These are phyloP conservation scores for Nematostella vectensis DNA, from an alignment of 92 coral and sea anemone genomes.

Conservation along the genomic window DNA sequence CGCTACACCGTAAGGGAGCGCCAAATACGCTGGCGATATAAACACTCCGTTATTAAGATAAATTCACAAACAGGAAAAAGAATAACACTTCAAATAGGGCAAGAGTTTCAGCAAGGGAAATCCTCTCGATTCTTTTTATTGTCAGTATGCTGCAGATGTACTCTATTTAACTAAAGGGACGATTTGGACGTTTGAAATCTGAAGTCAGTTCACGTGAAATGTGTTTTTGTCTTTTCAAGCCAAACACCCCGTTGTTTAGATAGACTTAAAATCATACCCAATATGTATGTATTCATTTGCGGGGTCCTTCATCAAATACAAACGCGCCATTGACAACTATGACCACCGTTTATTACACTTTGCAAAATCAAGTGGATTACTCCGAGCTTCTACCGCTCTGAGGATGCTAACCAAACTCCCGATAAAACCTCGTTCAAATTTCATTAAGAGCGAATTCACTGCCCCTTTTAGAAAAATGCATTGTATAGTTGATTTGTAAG, in stretches of 20 bases:
- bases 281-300: constrained; percentile 20
- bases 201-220: constrained; percentile 40
- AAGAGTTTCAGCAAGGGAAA: too few relatives aligned
- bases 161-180: too few relatives aligned
- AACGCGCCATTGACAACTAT: constrained; percentile 4
- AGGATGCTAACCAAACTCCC: neutral
- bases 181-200: too few relatives aligned
- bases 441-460: neutral
- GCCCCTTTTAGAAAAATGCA: neutral
- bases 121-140: too few relatives aligned
- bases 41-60: too few relatives aligned
- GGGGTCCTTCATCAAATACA: constrained; percentile 35
- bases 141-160: too few relatives aligned
- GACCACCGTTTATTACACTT: neutral
- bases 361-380: neutral
- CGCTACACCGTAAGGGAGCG: too few relatives aligned
- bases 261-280: constrained; percentile 55
- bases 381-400: neutral
- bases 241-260: constrained; percentile 36
- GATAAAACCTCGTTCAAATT: neutral
- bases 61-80: too few relatives aligned
- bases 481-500: neutral
- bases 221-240: constrained; percentile 20
- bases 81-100: too few relatives aligned
- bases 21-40: too few relatives aligned